Conservation (phyloP, 2,888 invertebrate species). For the Rambutsinella grinnellia region DNA sequence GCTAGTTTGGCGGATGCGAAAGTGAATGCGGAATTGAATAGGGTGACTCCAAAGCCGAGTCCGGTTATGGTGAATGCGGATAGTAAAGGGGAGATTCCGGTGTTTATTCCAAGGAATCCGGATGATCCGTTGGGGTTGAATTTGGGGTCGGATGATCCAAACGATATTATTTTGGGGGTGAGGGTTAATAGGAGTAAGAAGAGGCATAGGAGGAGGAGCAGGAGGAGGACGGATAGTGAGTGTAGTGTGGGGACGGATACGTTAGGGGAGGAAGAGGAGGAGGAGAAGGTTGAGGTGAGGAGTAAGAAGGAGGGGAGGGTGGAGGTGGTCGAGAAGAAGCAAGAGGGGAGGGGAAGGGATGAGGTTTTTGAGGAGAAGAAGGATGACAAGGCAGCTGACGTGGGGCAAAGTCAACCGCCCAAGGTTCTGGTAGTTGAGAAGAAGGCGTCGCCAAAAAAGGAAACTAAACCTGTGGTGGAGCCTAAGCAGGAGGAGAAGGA, state of each 20-base stretch:
- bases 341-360: neutral
- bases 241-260: conserved; percentile 57
- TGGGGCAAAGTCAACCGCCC: neutral
- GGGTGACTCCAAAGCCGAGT: conserved; percentile 94
- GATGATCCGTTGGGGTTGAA: conserved; percentile 88
- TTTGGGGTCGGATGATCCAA: conserved; percentile 38
- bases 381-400: neutral
- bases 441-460: neutral
- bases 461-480: neutral
- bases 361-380: neutral
- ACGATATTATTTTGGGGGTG: conserved; percentile 51
- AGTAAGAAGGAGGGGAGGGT: conserved; percentile 69
- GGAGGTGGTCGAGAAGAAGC: conserved; percentile 14
- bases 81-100: conserved; percentile 83
- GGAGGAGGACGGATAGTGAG: conserved; percentile 63
- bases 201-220: conserved; percentile 54
- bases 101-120: conserved; percentile 92
- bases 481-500: too few relatives aligned
- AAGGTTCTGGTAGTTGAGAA: neutral
- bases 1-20: conserved; percentile 80
- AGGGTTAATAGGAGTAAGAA: conserved; percentile 47
- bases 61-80: conserved; percentile 80
- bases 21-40: conserved; percentile 79
- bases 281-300: conserved; percentile 75
- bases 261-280: conserved; percentile 33